Conservation (phyloP, 2,113 vertebrate genomes). For the Clarias macrocephalus region DNA sequence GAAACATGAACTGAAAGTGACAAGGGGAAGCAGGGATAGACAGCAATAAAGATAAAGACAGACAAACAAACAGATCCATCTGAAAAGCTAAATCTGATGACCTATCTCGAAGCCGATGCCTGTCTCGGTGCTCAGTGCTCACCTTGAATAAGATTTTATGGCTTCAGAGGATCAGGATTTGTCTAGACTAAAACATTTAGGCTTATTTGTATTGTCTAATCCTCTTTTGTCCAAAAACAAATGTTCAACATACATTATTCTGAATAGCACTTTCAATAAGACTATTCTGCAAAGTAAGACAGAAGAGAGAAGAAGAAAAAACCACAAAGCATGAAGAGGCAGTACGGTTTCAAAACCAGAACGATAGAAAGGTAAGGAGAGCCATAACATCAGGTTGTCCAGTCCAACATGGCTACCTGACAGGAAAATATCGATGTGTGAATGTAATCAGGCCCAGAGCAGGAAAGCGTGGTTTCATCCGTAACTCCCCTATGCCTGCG, state of each 20-base stretch:
- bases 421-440: conserved; percentile 50
- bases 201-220: conserved; percentile 11
- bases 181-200: neutral
- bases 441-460: conserved; percentile 26
- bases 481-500: neutral
- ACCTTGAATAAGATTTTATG: conserved; percentile 4
- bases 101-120: neutral
- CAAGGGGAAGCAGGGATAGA: neutral
- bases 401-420: conserved; percentile 37
- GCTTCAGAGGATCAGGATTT: neutral
- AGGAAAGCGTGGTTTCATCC: conserved; percentile 26
- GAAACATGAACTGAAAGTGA: conserved; percentile 33
- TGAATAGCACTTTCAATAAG: neutral
- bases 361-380: conserved; percentile 15
- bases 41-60: conserved; percentile 14
- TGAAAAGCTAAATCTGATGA: conserved; percentile 27
- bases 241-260: neutral
- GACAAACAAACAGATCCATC: conserved; percentile 4
- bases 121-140: neutral
- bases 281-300: neutral
- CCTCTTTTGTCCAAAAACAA: neutral
- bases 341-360: neutral
- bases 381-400: conserved; percentile 30
- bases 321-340: neutral
- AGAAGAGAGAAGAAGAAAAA: neutral